These are phyloP conservation scores for Rhagonycha fulva DNA, from an alignment of 2,888 invertebrate genomes.

Conservation along the genomic window DNA sequence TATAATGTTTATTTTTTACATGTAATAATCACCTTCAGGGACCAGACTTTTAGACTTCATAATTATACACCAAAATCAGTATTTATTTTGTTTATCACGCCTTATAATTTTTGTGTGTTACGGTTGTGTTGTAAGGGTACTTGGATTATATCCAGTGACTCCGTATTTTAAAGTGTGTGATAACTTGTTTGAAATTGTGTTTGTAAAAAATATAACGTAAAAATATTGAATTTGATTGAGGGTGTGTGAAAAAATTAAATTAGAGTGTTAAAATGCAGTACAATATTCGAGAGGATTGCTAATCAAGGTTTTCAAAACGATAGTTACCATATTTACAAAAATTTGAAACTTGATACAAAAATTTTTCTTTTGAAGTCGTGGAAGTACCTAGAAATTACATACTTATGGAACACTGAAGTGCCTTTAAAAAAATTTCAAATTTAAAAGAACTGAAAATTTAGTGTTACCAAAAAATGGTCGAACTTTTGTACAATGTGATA, in stretches of 20 bases:
- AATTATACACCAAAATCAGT: not conserved
- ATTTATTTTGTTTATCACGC: not conserved
- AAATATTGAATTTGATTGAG: not conserved
- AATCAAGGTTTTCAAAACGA: not conserved
- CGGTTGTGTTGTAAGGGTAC: not conserved
- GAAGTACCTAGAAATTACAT: not conserved
- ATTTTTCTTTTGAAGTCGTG: not conserved
- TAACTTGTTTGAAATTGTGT: not conserved
- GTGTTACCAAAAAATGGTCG: not conserved
- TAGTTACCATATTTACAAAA: not conserved
- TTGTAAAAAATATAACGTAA: not conserved
- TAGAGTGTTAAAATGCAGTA: not conserved
- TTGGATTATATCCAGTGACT: not conserved
- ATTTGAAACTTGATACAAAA: not conserved
- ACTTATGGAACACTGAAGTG: not conserved
- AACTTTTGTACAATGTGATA: not conserved
- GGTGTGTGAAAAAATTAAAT: not conserved
- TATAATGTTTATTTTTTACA: not conserved
- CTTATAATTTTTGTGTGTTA: not conserved
- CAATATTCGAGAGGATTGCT: not conserved
- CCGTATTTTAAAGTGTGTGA: not conserved
- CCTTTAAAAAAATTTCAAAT: not conserved
- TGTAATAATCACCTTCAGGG: not conserved
- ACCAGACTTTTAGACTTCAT: not conserved
- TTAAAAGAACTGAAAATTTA: not conserved